Percentiles rank a stretch among this genome's conserved stretches.
Evolutionary conservation across 1,140 invertebrate species (phyloP).

Genomic region (Amphibalanus amphitrite): DNA sequence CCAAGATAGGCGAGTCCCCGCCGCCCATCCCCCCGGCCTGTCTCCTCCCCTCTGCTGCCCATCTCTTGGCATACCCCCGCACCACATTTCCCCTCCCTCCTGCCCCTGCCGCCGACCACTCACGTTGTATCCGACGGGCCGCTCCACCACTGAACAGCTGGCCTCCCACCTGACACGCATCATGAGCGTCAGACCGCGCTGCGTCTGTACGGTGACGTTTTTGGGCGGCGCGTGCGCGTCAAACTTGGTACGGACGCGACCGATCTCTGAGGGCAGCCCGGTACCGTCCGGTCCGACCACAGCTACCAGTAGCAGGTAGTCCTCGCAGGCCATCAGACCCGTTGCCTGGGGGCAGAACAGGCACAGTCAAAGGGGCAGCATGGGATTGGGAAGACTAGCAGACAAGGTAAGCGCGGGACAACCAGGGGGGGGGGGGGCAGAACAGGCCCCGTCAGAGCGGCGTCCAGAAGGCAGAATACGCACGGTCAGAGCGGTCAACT

Average conservation of each 20-base stretch:
- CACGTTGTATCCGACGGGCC: slow-evolving; percentile 4
- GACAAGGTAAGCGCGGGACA: background rate
- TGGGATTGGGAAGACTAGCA: too few relatives aligned
- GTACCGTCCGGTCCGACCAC: slow-evolving; percentile 39
- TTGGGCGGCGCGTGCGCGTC: slow-evolving; percentile 41
- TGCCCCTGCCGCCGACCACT: background rate
- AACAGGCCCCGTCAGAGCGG: background rate
- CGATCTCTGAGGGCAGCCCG: slow-evolving; percentile 40
- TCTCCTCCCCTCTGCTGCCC: too few relatives aligned
- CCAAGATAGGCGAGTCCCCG: too few relatives aligned
- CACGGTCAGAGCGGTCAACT: background rate
- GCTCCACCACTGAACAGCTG: slow-evolving; percentile 23
- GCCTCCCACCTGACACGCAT: slow-evolving; percentile 32
- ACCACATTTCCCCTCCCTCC: too few relatives aligned
- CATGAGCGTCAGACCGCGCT: slow-evolving; percentile 20
- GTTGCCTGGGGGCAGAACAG: slow-evolving; percentile 24
- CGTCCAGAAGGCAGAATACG: background rate
- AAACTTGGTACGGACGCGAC: slow-evolving; percentile 40
- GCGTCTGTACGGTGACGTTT: slow-evolving; percentile 26
- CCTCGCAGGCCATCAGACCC: slow-evolving; percentile 48
- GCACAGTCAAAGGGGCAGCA: too few relatives aligned
- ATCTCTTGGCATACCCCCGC: too few relatives aligned
- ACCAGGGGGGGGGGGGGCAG: background rate
- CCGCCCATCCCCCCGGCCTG: too few relatives aligned
- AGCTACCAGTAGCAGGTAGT: slow-evolving; percentile 52